phyloP scores from a whole-genome alignment of 2,888 invertebrate species.

The Hydroisotoma schaefferi region DNA sequence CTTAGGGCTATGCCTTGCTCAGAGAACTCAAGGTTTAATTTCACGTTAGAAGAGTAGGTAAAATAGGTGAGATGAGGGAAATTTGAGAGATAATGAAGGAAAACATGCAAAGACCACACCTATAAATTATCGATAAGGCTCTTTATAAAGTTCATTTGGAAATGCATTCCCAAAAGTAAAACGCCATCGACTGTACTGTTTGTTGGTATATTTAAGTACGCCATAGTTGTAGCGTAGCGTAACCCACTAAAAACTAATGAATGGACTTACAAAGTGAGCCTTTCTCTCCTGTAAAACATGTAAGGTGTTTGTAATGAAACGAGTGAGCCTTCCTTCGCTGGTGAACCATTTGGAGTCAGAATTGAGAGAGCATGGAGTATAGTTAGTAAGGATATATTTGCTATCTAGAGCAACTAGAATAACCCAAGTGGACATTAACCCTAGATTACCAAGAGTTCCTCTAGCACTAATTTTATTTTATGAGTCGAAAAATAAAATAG shows the following conservation, averaged over 20 bases:
- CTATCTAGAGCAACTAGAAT: too few species aligned
- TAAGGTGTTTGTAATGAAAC: too few species aligned
- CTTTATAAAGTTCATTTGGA: slow-evolving; percentile 11
- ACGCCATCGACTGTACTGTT: neutral
- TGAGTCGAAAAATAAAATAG: too few species aligned
- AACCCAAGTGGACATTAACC: too few species aligned
- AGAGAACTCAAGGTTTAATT: too few species aligned
- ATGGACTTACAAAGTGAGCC: slow-evolving; percentile 13
- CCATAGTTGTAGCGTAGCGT: neutral
- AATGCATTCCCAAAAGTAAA: neutral
- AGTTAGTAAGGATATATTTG: too few species aligned
- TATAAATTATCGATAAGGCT: slow-evolving; percentile 41
- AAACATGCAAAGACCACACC: slow-evolving; percentile 38
- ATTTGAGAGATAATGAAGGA: slow-evolving; percentile 22
- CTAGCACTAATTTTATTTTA: too few species aligned
- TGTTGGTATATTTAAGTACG: neutral
- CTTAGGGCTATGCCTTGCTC: too few species aligned
- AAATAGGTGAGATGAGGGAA: slow-evolving; percentile 9
- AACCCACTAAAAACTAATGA: slow-evolving; percentile 17
- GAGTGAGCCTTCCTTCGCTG: slow-evolving; percentile 12
- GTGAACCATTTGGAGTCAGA: slow-evolving; percentile 1
- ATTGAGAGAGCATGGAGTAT: neutral
- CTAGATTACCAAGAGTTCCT: too few species aligned
- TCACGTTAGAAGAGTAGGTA: neutral
- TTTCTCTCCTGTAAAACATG: too few species aligned